Evolutionary conservation across 2,113 vertebrate species (phyloP).

Genomic region (Hoplias malabaricus): DNA sequence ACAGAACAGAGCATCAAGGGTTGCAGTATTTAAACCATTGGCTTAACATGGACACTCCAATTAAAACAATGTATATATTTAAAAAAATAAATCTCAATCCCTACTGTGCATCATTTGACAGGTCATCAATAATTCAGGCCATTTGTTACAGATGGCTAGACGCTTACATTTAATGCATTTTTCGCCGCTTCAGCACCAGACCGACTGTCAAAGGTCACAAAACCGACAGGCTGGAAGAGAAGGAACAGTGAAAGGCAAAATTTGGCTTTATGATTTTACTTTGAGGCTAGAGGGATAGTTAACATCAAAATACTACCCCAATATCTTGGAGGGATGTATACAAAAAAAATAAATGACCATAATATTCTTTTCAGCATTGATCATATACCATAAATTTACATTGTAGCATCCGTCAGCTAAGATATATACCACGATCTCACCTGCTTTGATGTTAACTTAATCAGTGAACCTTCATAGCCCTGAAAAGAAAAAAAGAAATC

Average conservation of each 20-base stretch:
- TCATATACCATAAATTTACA: background rate
- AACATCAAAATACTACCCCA: background rate
- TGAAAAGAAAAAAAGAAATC: slow-evolving; percentile 71
- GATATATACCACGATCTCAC: slow-evolving; percentile 70
- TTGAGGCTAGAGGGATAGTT: background rate
- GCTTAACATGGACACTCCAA: background rate
- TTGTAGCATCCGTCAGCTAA: background rate
- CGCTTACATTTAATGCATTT: slow-evolving; percentile 94
- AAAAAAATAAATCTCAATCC: background rate
- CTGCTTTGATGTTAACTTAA: slow-evolving; percentile 99
- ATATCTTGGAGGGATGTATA: background rate
- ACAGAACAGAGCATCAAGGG: too few relatives aligned
- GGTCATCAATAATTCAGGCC: slow-evolving; percentile 37
- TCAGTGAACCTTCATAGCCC: slow-evolving; percentile 99
- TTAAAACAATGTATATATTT: background rate
- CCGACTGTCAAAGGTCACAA: slow-evolving; percentile 97
- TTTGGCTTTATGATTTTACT: background rate
- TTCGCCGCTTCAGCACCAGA: slow-evolving; percentile 96
- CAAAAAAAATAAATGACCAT: background rate
- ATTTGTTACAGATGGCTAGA: slow-evolving; percentile 22
- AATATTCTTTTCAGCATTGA: background rate
- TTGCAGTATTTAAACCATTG: too few relatives aligned
- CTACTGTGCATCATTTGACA: slow-evolving; percentile 8
- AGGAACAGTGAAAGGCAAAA: slow-evolving; percentile 9
- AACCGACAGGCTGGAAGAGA: slow-evolving; percentile 90